A percentile compares a stretch with the other conserved stretches of the same genome.
phyloP scores from a whole-genome alignment of 2,888 invertebrate genomes.

The Lypha dubia region DNA sequence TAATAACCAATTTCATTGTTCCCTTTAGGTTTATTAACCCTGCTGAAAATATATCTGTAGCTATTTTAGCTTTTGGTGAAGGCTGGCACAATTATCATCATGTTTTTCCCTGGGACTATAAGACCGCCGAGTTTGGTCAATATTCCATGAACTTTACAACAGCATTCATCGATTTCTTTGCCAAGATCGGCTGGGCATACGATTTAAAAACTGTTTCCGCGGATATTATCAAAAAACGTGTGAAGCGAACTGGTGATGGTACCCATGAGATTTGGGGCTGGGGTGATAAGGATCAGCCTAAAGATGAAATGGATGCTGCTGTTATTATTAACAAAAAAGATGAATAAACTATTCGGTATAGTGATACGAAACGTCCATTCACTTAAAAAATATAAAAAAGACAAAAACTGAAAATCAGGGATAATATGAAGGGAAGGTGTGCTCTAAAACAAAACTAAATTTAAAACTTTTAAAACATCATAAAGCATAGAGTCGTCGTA shows the following conservation, averaged over 20 bases:
- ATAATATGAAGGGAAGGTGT: conserved; percentile 68
- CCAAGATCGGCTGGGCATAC: conserved; percentile 93
- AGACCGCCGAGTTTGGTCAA: conserved; percentile 90
- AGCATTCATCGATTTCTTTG: conserved; percentile 91
- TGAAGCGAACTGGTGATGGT: conserved; percentile 90
- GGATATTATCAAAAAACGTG: conserved; percentile 88
- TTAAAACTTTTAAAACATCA: conserved; percentile 24
- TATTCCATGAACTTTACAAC: conserved; percentile 90
- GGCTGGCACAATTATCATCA: conserved; percentile 95
- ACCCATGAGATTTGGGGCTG: conserved; percentile 91
- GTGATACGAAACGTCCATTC: conserved; percentile 63
- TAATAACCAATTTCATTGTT: background rate
- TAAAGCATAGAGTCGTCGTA: conserved; percentile 18
- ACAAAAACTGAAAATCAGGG: conserved; percentile 62
- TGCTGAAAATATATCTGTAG: conserved; percentile 86
- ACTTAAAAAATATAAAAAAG: conserved; percentile 33
- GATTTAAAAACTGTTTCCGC: conserved; percentile 91
- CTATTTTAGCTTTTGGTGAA: conserved; percentile 87
- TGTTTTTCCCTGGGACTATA: conserved; percentile 93
- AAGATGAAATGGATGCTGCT: conserved; percentile 85
- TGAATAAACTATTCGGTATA: conserved; percentile 81
- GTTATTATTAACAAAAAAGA: conserved; percentile 86
- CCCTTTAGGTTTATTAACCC: conserved; percentile 86
- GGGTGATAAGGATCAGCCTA: conserved; percentile 88
- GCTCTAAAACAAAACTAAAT: conserved; percentile 46